Base-by-base conservation (phyloP, 1,140 invertebrate genomes). In the Bombus breviceps region DNA sequence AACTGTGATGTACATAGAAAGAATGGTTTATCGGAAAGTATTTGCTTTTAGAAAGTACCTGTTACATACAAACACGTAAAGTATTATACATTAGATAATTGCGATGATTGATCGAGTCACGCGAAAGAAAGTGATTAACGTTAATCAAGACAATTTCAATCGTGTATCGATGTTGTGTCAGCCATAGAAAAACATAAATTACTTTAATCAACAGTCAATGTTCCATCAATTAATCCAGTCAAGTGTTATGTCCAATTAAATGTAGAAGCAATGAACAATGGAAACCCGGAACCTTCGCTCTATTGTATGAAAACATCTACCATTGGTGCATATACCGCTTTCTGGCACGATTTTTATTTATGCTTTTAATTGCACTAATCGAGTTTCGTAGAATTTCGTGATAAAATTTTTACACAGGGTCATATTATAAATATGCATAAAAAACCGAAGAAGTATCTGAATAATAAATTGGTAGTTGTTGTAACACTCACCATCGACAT, bases 401-500 rank as follows among this genome's bases (percentile, higher is more conserved):
- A 43, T 8, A 22, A 53, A n/a, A 80, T 72, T 3, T n/a, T 5
- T 28, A 53, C 47, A 22, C 6, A 8, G 47, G 1, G 1, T 68
- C 25, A 22, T 28, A 2, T 43, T 34, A 34, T 43, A 53, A 41
- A 15, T 15, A 18, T 13, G 22, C 13, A 37, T 22, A 59, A 43
- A 10, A n/a, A 73, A 10, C 2, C 22, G 28, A 32, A 9, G 2
- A 66, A 34, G 8, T 32, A 34, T 34, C 37, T 59, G 25, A 28
- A 18, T 10, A 34, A 69, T 34, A 28, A 25, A n/a, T 74, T 37
- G 6, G n/a, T n/a, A 72, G 62, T 62, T 28, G 6, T 81, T 37
- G 59, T 25, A 57, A 3, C 82, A 90, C 88, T 79, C 79, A 90
- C 89, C 88, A 41, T 91, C 22, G n/a, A 80, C 73, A 83, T 83